Conservation (phyloP, 2,113 vertebrate genomes). For the Syrrhaptes paradoxus region DNA sequence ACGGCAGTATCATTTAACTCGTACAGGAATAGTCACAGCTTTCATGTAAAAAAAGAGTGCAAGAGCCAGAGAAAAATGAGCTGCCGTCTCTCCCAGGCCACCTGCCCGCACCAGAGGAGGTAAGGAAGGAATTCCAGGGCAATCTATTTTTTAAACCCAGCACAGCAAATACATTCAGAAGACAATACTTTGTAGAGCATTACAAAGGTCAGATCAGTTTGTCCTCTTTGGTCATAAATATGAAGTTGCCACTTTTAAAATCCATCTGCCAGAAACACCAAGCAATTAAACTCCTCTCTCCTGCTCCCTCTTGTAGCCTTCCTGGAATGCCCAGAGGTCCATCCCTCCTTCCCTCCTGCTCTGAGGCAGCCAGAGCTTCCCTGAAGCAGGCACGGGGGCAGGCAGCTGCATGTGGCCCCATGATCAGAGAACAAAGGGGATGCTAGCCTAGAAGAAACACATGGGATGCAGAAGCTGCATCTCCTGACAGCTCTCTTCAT, state of each 20-base stretch:
- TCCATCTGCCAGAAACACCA: background rate
- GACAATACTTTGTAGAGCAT: background rate
- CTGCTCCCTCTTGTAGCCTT: rapidly evolving
- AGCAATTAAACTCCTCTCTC: background rate
- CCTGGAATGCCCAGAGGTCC: background rate
- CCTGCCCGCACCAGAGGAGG: background rate
- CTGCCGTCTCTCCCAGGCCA: background rate
- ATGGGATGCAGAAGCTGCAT: background rate
- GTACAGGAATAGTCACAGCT: background rate
- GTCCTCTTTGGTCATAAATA: background rate
- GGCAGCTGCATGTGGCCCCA: background rate
- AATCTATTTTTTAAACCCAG: background rate
- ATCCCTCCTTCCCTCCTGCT: background rate
- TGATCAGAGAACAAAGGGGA: background rate
- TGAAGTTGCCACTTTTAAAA: background rate
- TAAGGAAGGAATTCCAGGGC: background rate
- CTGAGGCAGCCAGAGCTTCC: rapidly evolving
- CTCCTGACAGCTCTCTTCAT: background rate
- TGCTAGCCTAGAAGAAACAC: background rate
- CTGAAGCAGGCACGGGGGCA: background rate
- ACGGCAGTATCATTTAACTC: background rate
- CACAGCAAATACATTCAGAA: background rate
- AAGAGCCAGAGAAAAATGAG: background rate
- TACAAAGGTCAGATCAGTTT: background rate
- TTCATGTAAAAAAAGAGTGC: background rate